Evolutionary conservation across 1,140 invertebrate genomes (phyloP), one percentile per base, ranked within the genome.

Genomic region (Belonocnema kinseyi): DNA sequence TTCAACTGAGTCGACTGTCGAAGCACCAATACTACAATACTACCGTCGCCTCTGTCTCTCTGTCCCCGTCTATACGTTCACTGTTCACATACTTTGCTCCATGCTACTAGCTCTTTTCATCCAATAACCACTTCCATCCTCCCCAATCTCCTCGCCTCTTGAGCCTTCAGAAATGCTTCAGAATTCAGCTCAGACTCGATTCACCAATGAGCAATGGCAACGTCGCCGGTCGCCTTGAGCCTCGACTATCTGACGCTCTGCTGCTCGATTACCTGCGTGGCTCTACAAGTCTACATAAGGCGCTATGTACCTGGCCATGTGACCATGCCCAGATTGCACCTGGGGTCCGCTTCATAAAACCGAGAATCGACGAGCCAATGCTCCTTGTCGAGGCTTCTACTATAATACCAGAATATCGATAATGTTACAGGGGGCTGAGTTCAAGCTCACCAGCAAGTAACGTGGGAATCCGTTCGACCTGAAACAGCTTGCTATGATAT

Each of bases 401-500:
- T 46, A 46, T 46, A 46, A 46, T 46, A 46, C 26, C 21, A 33
- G 61, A 66, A 66, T 66, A 40, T 66, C 61, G 61, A 66, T 66
- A 66, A 66, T n/a, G 61, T 40, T 66, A 66, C 61, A 46, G 61
- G 33, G 61, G 61, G 14, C 40, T 33, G 26, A 33, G 61, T 46
- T 46, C 40, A 66, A 33, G 26, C 61, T 66, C 61, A 40, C 12
- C 61, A 66, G 33, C 61, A 66, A 26, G 61, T 66, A 66, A 66
- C 61, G 61, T 66, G 61, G 61, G 61, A 66, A 66, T 66, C 14
- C 61, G 61, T 40, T 66, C 61, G 26, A 66, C 61, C 61, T 66
- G 61, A 66, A 66, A 66, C 16, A 16, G 33, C 61, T 40, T 10
- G 14, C 40, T 26, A 10, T n/a, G 61, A 66, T 66, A 66, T n/a